A percentile compares a stretch with the other conserved stretches of the same genome.
These are phyloP conservation scores for Eupleurogrammus muticus DNA, from an alignment of 2,797 vertebrate species.

Conservation along the genomic window DNA sequence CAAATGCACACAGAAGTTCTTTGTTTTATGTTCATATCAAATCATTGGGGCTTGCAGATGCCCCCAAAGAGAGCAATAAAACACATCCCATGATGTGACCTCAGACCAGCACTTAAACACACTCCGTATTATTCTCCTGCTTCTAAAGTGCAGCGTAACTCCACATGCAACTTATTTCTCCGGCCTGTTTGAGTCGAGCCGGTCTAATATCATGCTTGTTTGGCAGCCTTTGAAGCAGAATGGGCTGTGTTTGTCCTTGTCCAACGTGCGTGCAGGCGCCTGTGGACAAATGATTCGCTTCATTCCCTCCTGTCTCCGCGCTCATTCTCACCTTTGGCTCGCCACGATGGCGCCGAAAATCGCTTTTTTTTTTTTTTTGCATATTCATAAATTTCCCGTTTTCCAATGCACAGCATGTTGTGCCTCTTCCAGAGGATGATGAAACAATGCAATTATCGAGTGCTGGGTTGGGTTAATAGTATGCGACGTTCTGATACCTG, in stretches of 20 bases:
- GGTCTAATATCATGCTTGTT: slow-evolving; percentile 63
- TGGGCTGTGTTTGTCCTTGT: slow-evolving; percentile 44
- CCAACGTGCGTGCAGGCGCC: slow-evolving; percentile 69
- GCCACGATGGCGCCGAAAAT: slow-evolving; percentile 33
- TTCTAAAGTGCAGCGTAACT: slow-evolving; percentile 39
- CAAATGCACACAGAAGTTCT: slow-evolving; percentile 2
- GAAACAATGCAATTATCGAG: slow-evolving; percentile 42
- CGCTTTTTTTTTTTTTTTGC: too few relatives aligned
- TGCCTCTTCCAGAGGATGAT: slow-evolving; percentile 18
- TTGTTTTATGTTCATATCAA: slow-evolving; percentile 3
- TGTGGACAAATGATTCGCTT: slow-evolving; percentile 72
- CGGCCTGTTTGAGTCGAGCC: slow-evolving; percentile 42
- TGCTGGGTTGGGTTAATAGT: slow-evolving; percentile 32
- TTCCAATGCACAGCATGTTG: slow-evolving; percentile 22
- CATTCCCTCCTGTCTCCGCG: slow-evolving; percentile 47
- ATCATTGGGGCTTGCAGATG: background rate
- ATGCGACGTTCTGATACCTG: slow-evolving; percentile 14
- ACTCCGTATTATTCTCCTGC: slow-evolving; percentile 37
- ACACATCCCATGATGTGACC: slow-evolving; percentile 8
- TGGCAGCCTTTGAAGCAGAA: slow-evolving; percentile 72
- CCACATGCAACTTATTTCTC: slow-evolving; percentile 55
- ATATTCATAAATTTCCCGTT: slow-evolving; percentile 42
- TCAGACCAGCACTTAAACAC: slow-evolving; percentile 41
- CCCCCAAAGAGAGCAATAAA: slow-evolving; percentile 6
- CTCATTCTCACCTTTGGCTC: slow-evolving; percentile 52